phyloP scores from a whole-genome alignment of 2,113 vertebrate species.

The Aphyosemion australe region DNA sequence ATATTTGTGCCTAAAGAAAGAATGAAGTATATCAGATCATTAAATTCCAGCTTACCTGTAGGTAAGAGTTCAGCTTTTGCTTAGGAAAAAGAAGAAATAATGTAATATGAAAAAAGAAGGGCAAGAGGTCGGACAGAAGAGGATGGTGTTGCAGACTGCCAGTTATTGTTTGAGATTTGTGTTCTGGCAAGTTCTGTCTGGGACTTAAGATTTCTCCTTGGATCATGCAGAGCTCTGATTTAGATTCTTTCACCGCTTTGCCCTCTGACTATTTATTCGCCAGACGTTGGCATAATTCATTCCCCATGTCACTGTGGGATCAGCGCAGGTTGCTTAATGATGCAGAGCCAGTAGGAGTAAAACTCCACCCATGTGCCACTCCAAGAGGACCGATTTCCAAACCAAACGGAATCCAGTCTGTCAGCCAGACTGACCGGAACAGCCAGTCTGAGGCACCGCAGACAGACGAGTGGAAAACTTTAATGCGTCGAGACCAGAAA shows the following conservation, averaged over 20 bases:
- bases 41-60: not conserved
- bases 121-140: slow-evolving; percentile 21
- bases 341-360: slow-evolving; percentile 15
- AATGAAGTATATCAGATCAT: no score
- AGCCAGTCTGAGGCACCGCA: not conserved
- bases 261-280: slow-evolving; percentile 27
- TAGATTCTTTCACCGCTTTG: slow-evolving; percentile 16
- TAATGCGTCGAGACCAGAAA: not conserved
- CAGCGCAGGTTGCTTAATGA: slow-evolving; percentile 33
- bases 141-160: not conserved
- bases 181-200: slow-evolving; percentile 11
- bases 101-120: slow-evolving; percentile 1
- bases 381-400: slow-evolving; percentile 15
- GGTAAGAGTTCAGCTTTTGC: not conserved
- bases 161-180: slow-evolving; percentile 19
- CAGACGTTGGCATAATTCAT: slow-evolving; percentile 30
- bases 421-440: slow-evolving; percentile 13
- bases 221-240: not conserved
- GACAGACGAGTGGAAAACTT: slow-evolving; percentile 8
- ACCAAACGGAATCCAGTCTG: slow-evolving; percentile 17
- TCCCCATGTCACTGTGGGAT: slow-evolving; percentile 24
- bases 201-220: slow-evolving; percentile 9
- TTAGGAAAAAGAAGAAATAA: not conserved
- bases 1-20: no score
- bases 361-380: slow-evolving; percentile 17